phyloP scores from a whole-genome alignment of 2,888 invertebrate species.

The Caenorhabditis plicata region DNA sequence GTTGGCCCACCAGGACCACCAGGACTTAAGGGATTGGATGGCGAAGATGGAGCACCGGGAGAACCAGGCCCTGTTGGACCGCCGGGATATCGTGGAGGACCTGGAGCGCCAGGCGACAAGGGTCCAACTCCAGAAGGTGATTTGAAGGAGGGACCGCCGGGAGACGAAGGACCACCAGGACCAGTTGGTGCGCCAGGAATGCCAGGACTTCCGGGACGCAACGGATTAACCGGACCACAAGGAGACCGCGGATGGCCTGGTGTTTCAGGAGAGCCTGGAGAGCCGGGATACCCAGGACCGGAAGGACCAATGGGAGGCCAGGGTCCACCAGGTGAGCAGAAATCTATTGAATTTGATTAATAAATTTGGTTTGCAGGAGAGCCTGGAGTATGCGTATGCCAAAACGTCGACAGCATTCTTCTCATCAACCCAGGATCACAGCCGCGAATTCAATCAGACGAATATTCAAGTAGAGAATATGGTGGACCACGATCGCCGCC shows the following conservation, averaged over 20 bases:
- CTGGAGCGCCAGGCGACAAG: slow-evolving; percentile 65
- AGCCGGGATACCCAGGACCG: slow-evolving; percentile 61
- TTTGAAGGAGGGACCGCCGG: slow-evolving; percentile 43
- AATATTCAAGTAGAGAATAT: slow-evolving; percentile 31
- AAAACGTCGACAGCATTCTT: slow-evolving; percentile 64
- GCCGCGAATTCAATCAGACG: slow-evolving; percentile 54
- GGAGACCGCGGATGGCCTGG: slow-evolving; percentile 55
- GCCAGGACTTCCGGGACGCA: slow-evolving; percentile 63
- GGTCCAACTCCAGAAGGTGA: slow-evolving; percentile 64
- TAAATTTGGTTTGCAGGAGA: slow-evolving; percentile 57
- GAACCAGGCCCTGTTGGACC: slow-evolving; percentile 52
- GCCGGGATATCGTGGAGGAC: slow-evolving; percentile 58
- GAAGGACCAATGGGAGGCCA: slow-evolving; percentile 60
- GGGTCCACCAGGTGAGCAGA: slow-evolving; percentile 59
- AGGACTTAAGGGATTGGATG: slow-evolving; percentile 62
- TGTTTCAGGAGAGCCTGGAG: slow-evolving; percentile 57
- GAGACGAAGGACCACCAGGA: slow-evolving; percentile 64
- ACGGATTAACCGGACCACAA: slow-evolving; percentile 58
- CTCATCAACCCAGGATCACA: slow-evolving; percentile 62
- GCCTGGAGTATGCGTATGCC: slow-evolving; percentile 64
- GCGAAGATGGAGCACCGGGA: slow-evolving; percentile 63
- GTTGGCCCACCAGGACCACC: slow-evolving; percentile 61
- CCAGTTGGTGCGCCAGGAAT: slow-evolving; percentile 63
- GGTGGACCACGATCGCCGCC: slow-evolving; percentile 8
- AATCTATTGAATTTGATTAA: too few species aligned